Evolutionary conservation across 2,888 invertebrate genomes (phyloP), one percentile per base, ranked within the genome.

Genomic region (Athrips mouffetella): DNA sequence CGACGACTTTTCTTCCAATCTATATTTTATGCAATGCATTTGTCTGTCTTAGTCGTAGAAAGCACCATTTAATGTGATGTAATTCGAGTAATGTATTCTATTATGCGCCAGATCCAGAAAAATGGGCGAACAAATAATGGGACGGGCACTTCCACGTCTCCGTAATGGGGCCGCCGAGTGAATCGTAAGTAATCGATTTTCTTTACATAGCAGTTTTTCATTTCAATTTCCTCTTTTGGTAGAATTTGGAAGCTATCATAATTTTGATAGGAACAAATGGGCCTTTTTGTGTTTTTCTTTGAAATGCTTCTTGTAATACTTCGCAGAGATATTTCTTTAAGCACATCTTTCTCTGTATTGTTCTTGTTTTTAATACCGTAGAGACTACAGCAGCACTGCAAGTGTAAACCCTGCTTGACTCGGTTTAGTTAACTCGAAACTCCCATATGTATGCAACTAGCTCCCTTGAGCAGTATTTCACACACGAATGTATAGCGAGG

Each of bases 131-230:
- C 53, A 57, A 57, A 59, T 63, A 62, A 63, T 64, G 45, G 57
- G 21, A 37, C 33, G 57, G 60, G 63, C 58, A 61, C 58, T 59
- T 62, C 57, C 59, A 63, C 58, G 60, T 51, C 58, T 55, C 47
- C 54, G 50, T 65, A 66, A 67, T 65, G 66, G 62, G 56, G 59
- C 62, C 64, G 67, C 67, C 62, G 65, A 65, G 65, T 58, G 61
- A 60, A 67, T 67, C 60, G 57, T 57, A 59, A 58, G 57, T 57
- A 59, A 58, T 56, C 53, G 50, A 49, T 60, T 56, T 63, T 56
- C 57, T 49, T 52, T 35, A 55, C 50, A 46, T 45, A 50, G 37
- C 29, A 45, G 37, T 39, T 47, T 35, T 39, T 31, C 45, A 45
- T 44, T 47, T 29, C 47, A 33, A 47, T 42, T 42, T 41, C 16